Evolutionary conservation across 2,797 vertebrate genomes (phyloP), one percentile per base, ranked within the genome.

Genomic region (Cryptoblepharus egeriae): DNA sequence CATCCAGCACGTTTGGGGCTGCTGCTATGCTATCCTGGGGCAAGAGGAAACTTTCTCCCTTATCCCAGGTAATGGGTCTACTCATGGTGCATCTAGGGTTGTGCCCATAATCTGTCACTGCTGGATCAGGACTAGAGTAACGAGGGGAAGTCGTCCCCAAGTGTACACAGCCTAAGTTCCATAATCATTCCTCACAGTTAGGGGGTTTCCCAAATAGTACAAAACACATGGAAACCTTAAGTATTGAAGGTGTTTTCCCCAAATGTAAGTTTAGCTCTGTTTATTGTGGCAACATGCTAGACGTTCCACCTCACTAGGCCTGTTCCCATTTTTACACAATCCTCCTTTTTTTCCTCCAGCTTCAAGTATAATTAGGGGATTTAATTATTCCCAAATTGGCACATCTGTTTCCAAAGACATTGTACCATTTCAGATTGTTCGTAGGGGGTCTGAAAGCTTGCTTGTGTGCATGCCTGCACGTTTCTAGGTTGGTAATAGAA

Each of bases 231-330:
- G 70, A 84, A 84, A 79, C 71, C 30, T 73, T 42, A 79, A 67
- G 61, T 57, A 35, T 58, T 78, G 69, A 49, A 78, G 69, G 37
- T 73, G 55, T 20, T 26, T 45, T 24, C 68, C 20, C 5, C 58
- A 69, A 26, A 82, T 82, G 81, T 68, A 84, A 84, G 70, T 22
- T 16, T 74, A 74, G 63, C 57, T 79, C 61, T 84, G 30, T 84
- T 84, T 84, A 69, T 74, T 79, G 61, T 84, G 60, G 61, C 70
- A 84, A 84, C 82, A 39, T 35, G n/a, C 61, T 82, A 75, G 28
- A 68, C 26, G n/a, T 69, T 68, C 60, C 11, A 52, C 67, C 71
- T 68, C 63, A 58, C 63, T 52, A 15, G 69, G 49, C 30, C 45
- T 49, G n/a, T 58, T 26, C 35, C 35, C 8, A 39, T 4, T 57